Base-by-base conservation (phyloP, 2,888 invertebrate species). In the Acanthosepion pharaonis region DNA sequence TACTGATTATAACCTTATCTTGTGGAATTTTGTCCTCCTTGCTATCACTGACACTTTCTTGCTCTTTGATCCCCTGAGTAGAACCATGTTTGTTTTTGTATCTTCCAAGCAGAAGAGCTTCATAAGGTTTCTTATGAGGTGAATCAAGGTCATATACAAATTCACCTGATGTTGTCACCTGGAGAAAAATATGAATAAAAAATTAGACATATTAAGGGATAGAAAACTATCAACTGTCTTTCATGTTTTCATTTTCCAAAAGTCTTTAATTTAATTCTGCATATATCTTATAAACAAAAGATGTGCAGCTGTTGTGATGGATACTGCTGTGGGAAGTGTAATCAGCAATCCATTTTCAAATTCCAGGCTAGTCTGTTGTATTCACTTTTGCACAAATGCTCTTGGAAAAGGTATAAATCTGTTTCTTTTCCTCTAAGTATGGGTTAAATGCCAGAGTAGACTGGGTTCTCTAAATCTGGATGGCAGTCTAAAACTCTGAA, bases 91-190 rank as follows among this genome's bases (percentile, higher is more conserved):
- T 55, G 55, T 92, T 94, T 48, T 33, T 33, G 28, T 94, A 93
- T 94, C 95, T 94, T 23, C 98, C 98, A 96, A 99, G 97, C 94
- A 98, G 98, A 42, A 99, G 97, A 96, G 98, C 98, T 97, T 99
- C 99, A 97, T 98, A 99, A 0, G 99, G 99, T 96, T 99, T 99
- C 97, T 99, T 99, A 94, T 98, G 98, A 95, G 96, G 95, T 18
- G 97, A 97, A 28, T 98, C 98, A 97, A 99, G 98, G 42, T 98
- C 97, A 96, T 98, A 98, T 92, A 99, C 97, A 2, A 98, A 98
- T 94, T 98, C 98, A 51, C 98, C 98, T 94, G 98, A 97, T 94
- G 98, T 98, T 0, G 99, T 98, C 18, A 98, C 98, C 98, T 98
- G 96, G 94, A 97, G n/a, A 64, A 64, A 78, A n/a, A 78, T 11